Percentiles rank a stretch among this genome's conserved stretches.
Conservation (phyloP, 2,888 invertebrate species). For the Eulithis prunata region DNA sequence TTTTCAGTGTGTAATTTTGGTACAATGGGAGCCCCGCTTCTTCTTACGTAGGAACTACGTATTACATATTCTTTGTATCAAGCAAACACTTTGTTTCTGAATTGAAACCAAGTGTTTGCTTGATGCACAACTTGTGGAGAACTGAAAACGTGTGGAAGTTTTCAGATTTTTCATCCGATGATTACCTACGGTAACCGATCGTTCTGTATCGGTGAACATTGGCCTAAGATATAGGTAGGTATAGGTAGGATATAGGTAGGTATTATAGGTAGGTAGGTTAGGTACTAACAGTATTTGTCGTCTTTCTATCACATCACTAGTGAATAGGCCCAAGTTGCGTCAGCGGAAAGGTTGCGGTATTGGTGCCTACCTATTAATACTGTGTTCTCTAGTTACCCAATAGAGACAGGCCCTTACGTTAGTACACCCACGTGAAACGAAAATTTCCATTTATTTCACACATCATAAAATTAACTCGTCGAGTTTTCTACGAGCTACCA, state of each 20-base stretch:
- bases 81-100: background rate
- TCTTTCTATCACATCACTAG: constrained; percentile 18
- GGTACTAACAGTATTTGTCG: background rate
- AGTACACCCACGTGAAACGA: constrained; percentile 45
- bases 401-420: constrained; percentile 48
- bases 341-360: constrained; percentile 77
- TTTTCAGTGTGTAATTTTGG: no score
- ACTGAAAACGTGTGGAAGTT: no score
- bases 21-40: no score
- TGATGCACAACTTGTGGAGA: no score
- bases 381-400: constrained; percentile 69
- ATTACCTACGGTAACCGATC: no score
- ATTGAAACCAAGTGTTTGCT: no score
- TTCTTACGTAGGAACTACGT: no score
- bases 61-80: no score
- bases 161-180: no score
- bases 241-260: background rate
- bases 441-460: constrained; percentile 27
- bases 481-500: no score
- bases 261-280: background rate
- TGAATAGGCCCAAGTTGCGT: constrained; percentile 57
- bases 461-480: background rate
- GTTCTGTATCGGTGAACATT: no score
- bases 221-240: background rate
- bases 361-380: constrained; percentile 59